Percentiles rank a stretch among this genome's conserved stretches.
Conservation (phyloP, 2,797 vertebrate genomes). For the Macrochelys suwanniensis region DNA sequence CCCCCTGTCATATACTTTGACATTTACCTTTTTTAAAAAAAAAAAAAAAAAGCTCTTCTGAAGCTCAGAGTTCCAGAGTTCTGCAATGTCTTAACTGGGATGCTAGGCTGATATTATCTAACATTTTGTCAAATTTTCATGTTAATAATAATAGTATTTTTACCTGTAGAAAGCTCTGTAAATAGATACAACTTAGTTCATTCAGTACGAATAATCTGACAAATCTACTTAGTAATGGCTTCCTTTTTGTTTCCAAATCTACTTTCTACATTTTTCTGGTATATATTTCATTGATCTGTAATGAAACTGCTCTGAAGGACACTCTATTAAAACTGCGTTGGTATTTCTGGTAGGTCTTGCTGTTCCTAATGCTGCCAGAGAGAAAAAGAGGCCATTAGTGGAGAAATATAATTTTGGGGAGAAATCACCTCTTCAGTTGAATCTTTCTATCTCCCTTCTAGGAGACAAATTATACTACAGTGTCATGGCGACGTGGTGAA, state of each 20-base stretch:
- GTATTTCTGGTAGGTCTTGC: background rate
- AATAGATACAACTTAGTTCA: background rate
- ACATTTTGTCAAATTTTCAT: background rate
- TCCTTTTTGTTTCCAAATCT: constrained; percentile 10
- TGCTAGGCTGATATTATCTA: constrained; percentile 9
- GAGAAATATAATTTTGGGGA: background rate
- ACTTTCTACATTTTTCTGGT: constrained; percentile 36
- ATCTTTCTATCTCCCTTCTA: background rate
- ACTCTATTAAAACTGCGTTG: constrained; percentile 2
- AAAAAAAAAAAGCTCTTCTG: background rate
- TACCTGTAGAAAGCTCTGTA: constrained; percentile 19
- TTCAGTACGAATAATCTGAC: constrained; percentile 10
- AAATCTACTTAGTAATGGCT: constrained; percentile 35
- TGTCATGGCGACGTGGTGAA: background rate
- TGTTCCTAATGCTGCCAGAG: background rate
- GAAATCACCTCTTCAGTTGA: constrained; percentile 13
- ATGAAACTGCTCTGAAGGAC: background rate
- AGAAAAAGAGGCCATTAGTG: background rate
- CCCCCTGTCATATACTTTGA: background rate
- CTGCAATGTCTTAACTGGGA: background rate
- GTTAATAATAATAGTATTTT: constrained; percentile 26
- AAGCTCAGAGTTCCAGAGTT: constrained; percentile 25
- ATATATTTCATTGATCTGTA: constrained; percentile 38
- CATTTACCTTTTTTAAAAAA: background rate
- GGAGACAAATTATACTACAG: background rate